Conservation (phyloP, 2,113 vertebrate species). For the Notarius quadriscutis region DNA sequence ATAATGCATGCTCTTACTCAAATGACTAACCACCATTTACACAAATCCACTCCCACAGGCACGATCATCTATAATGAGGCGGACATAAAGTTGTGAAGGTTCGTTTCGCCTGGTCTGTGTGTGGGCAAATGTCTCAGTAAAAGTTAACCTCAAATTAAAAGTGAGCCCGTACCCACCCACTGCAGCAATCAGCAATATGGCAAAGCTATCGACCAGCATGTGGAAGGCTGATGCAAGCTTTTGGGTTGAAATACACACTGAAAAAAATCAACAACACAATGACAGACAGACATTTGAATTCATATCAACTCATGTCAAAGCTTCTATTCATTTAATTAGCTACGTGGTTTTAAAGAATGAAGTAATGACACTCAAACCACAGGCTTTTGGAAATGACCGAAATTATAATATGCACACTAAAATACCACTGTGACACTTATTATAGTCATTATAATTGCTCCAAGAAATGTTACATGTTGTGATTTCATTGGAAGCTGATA, state of each 20-base stretch:
- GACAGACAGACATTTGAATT: background rate
- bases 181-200: slow-evolving; percentile 26
- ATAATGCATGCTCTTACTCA: background rate
- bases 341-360: background rate
- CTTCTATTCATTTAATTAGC: slow-evolving; percentile 1
- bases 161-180: slow-evolving; percentile 19
- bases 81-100: slow-evolving; percentile 8
- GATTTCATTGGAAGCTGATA: slow-evolving; percentile 2
- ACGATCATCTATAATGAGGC: background rate
- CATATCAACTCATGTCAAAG: background rate
- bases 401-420: background rate
- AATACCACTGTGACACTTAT: background rate
- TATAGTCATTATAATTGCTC: background rate
- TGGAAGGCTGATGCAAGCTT: background rate
- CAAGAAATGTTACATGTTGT: background rate
- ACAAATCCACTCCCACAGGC: background rate
- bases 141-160: slow-evolving; percentile 40
- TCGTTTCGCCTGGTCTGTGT: slow-evolving; percentile 16
- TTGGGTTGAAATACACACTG: background rate
- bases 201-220: background rate
- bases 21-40: background rate
- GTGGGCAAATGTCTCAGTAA: slow-evolving; percentile 34
- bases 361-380: background rate
- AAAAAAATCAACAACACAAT: background rate
- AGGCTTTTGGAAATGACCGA: background rate